Conservation (phyloP, 2,113 vertebrate species). For the Glaucomys volans region DNA sequence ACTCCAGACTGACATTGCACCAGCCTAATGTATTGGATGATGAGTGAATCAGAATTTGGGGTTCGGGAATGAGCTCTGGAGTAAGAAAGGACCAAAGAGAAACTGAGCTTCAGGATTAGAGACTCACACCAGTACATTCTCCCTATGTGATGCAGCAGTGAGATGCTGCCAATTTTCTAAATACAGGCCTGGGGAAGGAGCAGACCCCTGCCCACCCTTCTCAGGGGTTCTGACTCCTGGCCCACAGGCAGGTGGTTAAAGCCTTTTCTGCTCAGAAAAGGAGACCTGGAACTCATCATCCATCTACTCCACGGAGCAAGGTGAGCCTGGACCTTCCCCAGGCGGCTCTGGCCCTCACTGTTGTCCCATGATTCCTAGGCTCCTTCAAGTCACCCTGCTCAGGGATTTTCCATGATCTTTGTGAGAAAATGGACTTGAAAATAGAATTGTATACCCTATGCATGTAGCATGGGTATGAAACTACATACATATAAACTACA, state of each 20-base stretch:
- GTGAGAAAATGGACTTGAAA: neutral
- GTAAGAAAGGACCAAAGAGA: neutral
- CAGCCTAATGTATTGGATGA: slow-evolving; percentile 29
- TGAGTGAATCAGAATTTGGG: slow-evolving; percentile 54
- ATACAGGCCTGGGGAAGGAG: neutral
- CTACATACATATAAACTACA: no score
- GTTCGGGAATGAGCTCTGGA: neutral
- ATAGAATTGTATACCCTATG: neutral
- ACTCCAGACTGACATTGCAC: slow-evolving; percentile 76
- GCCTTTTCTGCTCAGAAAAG: neutral
- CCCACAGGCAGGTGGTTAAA: neutral
- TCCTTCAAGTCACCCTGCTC: neutral
- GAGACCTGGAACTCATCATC: no score
- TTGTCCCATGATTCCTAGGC: neutral
- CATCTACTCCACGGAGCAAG: neutral
- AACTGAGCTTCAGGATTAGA: neutral
- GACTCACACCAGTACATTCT: neutral
- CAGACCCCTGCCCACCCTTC: neutral
- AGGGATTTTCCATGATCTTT: neutral
- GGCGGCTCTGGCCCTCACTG: no score
- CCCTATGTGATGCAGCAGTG: accelerated
- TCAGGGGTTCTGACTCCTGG: neutral
- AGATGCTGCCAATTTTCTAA: neutral
- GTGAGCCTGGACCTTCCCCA: no score
- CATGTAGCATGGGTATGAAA: neutral